phyloP scores from a whole-genome alignment of 1,140 invertebrate species.

The Neodiprion fabricii region DNA sequence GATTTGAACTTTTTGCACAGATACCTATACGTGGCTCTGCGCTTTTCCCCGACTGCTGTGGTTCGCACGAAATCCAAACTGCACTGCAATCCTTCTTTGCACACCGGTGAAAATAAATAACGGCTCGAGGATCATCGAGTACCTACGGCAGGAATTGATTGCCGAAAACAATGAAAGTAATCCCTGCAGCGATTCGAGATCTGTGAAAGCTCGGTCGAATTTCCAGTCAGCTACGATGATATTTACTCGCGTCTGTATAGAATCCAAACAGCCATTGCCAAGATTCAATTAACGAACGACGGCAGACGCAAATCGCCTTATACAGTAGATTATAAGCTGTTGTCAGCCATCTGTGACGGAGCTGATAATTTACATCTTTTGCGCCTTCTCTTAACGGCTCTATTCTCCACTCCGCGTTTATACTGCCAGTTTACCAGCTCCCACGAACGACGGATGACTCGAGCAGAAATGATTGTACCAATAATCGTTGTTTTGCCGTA shows the following conservation, averaged over 20 bases:
- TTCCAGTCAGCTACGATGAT: too few relatives aligned
- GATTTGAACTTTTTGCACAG: too few relatives aligned
- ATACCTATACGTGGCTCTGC: too few relatives aligned
- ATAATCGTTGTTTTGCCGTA: neutral
- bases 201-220: too few relatives aligned
- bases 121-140: too few relatives aligned
- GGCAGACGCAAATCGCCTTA: neutral
- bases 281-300: slow-evolving; percentile 3
- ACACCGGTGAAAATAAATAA: too few relatives aligned
- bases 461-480: neutral
- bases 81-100: too few relatives aligned
- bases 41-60: too few relatives aligned
- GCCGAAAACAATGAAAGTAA: too few relatives aligned
- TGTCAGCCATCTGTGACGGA: slow-evolving; percentile 2
- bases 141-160: too few relatives aligned
- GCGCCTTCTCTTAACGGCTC: neutral
- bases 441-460: neutral
- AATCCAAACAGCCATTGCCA: neutral
- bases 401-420: neutral
- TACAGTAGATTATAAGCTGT: neutral
- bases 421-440: neutral
- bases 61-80: too few relatives aligned
- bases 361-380: neutral
- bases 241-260: neutral
- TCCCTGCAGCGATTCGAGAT: too few relatives aligned